phyloP scores from a whole-genome alignment of 2,888 invertebrate genomes.

The Dolichopus griseipennis region DNA sequence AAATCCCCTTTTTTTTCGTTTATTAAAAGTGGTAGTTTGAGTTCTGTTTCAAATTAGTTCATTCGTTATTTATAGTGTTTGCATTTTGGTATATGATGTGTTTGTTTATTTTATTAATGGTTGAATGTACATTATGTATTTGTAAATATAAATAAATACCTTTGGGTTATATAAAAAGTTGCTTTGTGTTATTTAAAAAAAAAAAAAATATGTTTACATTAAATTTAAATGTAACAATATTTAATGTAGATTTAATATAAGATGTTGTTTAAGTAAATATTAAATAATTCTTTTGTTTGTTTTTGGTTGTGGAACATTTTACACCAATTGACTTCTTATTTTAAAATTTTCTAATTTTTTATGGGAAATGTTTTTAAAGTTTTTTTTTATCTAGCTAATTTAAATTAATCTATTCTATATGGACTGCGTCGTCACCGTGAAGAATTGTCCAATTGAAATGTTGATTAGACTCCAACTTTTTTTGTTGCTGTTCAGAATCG shows the following conservation, averaged over 20 bases:
- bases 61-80: background rate
- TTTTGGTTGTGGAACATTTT: no score
- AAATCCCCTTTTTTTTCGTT: background rate
- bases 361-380: no score
- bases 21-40: no score
- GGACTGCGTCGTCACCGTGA: no score
- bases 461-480: no score
- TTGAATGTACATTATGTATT: background rate
- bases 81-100: background rate
- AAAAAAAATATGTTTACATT: constrained; percentile 1
- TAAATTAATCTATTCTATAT: no score
- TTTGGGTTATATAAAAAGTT: background rate
- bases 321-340: no score
- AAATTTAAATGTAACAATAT: background rate
- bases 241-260: background rate
- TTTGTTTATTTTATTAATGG: constrained; percentile 6
- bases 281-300: no score
- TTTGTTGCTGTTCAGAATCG: no score
- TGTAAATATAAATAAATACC: background rate
- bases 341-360: no score
- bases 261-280: background rate
- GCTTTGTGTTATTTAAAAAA: background rate
- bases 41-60: background rate
- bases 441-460: no score
- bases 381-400: no score